Evolutionary conservation across 2,888 invertebrate species (phyloP).

Genomic region (Eupithecia centaureata): DNA sequence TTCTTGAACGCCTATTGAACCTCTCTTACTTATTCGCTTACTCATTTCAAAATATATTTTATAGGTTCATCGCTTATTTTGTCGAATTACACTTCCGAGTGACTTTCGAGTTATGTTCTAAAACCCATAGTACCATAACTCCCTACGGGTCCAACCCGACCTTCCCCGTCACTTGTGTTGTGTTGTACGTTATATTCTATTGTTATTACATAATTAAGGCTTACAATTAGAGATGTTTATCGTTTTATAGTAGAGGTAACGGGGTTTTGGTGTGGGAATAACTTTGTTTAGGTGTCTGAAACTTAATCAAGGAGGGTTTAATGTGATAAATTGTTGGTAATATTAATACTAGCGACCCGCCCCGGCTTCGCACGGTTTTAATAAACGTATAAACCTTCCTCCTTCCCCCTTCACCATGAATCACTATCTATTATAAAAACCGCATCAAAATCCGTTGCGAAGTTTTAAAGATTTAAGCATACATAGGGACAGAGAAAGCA

Average conservation of each 20-base stretch:
- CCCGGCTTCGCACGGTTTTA: too few species aligned
- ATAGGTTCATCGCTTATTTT: neutral
- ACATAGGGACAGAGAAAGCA: too few species aligned
- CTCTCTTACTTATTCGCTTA: too few species aligned
- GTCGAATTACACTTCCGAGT: constrained; percentile 4
- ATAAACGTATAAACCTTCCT: too few species aligned
- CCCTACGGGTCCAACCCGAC: constrained; percentile 33
- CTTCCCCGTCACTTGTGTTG: constrained; percentile 41
- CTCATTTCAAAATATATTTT: too few species aligned
- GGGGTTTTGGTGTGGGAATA: neutral
- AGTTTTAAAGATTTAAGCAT: too few species aligned
- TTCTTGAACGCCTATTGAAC: too few species aligned
- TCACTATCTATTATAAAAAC: too few species aligned
- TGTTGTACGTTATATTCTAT: constrained; percentile 35
- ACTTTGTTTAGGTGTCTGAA: neutral
- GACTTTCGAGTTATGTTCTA: constrained; percentile 18
- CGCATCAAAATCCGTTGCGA: too few species aligned
- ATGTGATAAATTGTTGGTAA: neutral
- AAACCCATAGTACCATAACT: constrained; percentile 26
- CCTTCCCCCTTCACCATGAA: too few species aligned
- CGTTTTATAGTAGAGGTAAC: constrained; percentile 17
- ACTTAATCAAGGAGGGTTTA: neutral
- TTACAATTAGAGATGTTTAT: constrained; percentile 35
- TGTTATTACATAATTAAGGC: constrained; percentile 34
- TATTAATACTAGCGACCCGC: too few species aligned